Evolutionary conservation across 2,888 invertebrate species (phyloP).

Genomic region (Apomyelois bistriatella): DNA sequence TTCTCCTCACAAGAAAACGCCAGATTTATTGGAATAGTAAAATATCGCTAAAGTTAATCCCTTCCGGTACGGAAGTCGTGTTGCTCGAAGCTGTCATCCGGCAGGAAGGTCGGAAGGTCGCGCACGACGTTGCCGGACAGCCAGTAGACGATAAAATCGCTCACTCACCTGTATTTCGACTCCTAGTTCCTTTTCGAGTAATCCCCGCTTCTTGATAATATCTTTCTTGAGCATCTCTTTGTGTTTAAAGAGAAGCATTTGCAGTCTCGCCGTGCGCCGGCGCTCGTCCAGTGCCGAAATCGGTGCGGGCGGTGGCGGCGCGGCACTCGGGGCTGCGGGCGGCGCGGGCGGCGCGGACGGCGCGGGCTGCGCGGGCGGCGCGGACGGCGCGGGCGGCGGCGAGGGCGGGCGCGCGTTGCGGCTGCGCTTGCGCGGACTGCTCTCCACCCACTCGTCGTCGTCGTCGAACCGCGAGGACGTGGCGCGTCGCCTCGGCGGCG

Average conservation of each 20-base stretch:
- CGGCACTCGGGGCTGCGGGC: conserved; percentile 15
- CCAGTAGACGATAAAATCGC: background rate
- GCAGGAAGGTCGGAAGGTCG: too few species aligned
- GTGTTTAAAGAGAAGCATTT: conserved; percentile 90
- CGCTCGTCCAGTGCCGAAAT: conserved; percentile 59
- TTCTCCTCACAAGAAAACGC: too few species aligned
- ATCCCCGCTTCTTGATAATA: conserved; percentile 92
- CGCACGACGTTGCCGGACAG: too few species aligned
- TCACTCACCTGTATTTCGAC: conserved; percentile 89
- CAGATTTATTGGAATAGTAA: too few species aligned
- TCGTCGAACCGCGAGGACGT: conserved; percentile 53
- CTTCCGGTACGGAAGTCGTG: too few species aligned
- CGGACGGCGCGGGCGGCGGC: conserved; percentile 17
- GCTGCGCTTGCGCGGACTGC: conserved; percentile 54
- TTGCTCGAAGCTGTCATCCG: too few species aligned
- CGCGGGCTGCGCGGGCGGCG: conserved; percentile 27
- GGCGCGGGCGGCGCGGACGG: conserved; percentile 42
- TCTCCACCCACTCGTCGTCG: conserved; percentile 70
- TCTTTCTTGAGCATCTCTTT: conserved; percentile 96
- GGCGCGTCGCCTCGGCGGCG: conserved; percentile 50
- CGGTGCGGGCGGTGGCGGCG: conserved; percentile 27
- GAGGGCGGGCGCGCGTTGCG: conserved; percentile 31
- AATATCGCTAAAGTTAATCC: too few species aligned
- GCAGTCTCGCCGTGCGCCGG: conserved; percentile 81
- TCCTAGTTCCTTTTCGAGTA: conserved; percentile 93